phyloP scores from a whole-genome alignment of 2,113 vertebrate species.

The Symphodus melops region DNA sequence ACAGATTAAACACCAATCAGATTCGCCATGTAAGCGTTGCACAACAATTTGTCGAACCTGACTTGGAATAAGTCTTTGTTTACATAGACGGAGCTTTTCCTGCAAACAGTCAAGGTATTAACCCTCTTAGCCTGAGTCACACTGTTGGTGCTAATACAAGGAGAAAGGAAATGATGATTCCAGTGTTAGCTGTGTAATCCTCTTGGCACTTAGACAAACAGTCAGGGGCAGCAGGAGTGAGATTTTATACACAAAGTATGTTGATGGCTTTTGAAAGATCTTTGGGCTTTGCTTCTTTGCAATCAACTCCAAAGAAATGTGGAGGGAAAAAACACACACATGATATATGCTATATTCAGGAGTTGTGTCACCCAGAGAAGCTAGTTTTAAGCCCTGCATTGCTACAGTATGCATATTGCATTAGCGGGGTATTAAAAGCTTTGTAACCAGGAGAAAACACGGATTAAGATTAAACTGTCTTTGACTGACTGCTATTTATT shows the following conservation, averaged over 20 bases:
- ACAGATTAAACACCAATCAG: neutral
- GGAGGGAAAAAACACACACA: conserved; percentile 1
- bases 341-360: neutral
- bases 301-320: conserved; percentile 1
- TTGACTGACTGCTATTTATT: conserved; percentile 40
- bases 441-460: conserved; percentile 47
- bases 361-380: conserved; percentile 13
- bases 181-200: conserved; percentile 36
- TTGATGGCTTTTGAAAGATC: conserved; percentile 6
- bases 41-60: conserved; percentile 14
- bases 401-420: conserved; percentile 36
- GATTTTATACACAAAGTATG: conserved; percentile 4
- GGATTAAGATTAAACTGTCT: conserved; percentile 44
- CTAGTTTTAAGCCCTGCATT: conserved; percentile 26
- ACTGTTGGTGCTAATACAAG: conserved; percentile 29
- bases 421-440: conserved; percentile 58
- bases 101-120: conserved; percentile 42
- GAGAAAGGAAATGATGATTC: conserved; percentile 30
- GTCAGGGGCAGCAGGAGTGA: neutral
- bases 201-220: conserved; percentile 43
- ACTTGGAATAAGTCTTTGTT: conserved; percentile 20
- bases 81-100: conserved; percentile 20
- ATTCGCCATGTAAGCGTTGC: neutral
- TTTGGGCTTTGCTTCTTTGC: neutral
- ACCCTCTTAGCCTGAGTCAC: conserved; percentile 28